Evolutionary conservation across 2,113 vertebrate species (phyloP).

Genomic region (Neodon shergylaensis): DNA sequence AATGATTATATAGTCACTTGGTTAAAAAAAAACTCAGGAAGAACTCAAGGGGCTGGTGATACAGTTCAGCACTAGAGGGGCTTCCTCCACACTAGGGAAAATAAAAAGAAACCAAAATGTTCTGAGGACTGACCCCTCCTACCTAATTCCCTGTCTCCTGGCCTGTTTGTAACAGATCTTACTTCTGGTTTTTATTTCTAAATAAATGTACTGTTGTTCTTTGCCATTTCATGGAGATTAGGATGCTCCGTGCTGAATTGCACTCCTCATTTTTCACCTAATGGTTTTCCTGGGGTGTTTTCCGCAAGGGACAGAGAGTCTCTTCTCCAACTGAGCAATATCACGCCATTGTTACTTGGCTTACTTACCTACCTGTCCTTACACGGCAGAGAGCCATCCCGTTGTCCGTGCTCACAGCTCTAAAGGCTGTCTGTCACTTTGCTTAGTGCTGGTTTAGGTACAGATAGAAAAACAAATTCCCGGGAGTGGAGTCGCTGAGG

Average conservation of each 20-base stretch:
- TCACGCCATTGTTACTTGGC: not conserved
- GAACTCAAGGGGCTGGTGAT: not conserved
- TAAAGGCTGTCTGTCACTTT: not conserved
- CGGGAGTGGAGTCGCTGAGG: not conserved
- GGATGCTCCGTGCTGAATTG: not conserved
- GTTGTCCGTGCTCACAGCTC: not conserved
- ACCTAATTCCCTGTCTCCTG: not conserved
- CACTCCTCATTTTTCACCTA: not conserved
- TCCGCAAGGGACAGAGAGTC: too few relatives aligned
- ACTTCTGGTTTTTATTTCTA: not conserved
- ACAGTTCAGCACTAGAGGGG: not conserved
- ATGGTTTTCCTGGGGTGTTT: not conserved
- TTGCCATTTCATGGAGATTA: not conserved
- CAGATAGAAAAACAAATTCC: slow-evolving; percentile 30
- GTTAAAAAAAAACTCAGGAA: not conserved
- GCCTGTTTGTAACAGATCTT: not conserved
- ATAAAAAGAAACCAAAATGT: not conserved
- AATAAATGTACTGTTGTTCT: not conserved
- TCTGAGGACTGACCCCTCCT: not conserved
- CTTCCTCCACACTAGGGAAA: not conserved
- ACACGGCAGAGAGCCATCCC: not conserved
- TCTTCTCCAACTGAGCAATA: not conserved
- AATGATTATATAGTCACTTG: not conserved
- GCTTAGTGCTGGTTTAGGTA: slow-evolving; percentile 22
- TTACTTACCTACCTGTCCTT: not conserved